phyloP scores from a whole-genome alignment of 2,113 vertebrate genomes.

The Rhinolophus sinicus region DNA sequence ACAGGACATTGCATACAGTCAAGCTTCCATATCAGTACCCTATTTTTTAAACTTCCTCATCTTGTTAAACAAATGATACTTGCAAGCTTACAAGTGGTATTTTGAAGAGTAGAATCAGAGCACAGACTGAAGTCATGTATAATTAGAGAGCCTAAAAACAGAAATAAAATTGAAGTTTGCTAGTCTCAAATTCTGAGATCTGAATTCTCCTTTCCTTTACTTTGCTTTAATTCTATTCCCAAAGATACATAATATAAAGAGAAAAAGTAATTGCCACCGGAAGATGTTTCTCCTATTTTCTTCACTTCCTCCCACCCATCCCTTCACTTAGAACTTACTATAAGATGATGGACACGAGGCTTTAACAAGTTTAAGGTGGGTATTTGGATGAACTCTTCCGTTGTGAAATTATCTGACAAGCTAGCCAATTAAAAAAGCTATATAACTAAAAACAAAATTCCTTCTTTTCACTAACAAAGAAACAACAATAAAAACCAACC shows the following conservation, averaged over 20 bases:
- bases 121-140: not conserved
- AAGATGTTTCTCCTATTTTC: not conserved
- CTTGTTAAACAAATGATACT: not conserved
- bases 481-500: not conserved
- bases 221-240: slow-evolving; percentile 26
- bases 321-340: not conserved
- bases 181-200: not conserved
- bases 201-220: slow-evolving; percentile 9
- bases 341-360: not conserved
- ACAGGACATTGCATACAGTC: not conserved
- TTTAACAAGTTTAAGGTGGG: slow-evolving; percentile 38
- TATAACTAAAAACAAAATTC: slow-evolving; percentile 38
- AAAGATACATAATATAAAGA: not conserved
- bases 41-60: not conserved
- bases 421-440: not conserved
- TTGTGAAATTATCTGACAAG: slow-evolving; percentile 46
- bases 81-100: not conserved
- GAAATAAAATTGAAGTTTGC: not conserved
- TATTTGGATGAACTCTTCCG: slow-evolving; percentile 29
- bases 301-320: not conserved
- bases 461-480: not conserved
- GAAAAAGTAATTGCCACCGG: not conserved
- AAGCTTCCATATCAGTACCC: not conserved
- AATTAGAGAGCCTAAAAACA: not conserved
- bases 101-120: not conserved